These are phyloP conservation scores for Cheilosia grossa DNA, from an alignment of 2,888 invertebrate species.

Conservation along the genomic window DNA sequence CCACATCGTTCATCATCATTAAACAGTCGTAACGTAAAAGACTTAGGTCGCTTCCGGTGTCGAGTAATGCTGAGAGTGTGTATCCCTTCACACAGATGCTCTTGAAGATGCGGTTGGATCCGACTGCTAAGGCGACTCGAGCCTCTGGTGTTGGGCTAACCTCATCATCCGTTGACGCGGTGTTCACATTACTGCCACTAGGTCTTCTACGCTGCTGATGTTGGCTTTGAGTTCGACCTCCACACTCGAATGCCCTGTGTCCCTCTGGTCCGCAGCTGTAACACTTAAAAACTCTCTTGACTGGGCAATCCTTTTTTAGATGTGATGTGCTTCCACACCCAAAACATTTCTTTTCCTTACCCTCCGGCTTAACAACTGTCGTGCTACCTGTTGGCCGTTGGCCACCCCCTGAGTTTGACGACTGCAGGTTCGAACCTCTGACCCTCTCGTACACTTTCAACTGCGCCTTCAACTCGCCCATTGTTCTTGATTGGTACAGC, in stretches of 20 bases:
- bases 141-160: slow-evolving; percentile 14
- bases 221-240: not conserved
- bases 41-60: too few relatives aligned
- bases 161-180: slow-evolving; percentile 4
- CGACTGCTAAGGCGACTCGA: slow-evolving; percentile 5
- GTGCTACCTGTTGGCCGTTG: not conserved
- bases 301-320: not conserved
- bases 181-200: not conserved
- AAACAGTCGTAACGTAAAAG: too few relatives aligned
- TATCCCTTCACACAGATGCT: too few relatives aligned
- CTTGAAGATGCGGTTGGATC: too few relatives aligned
- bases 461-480: slow-evolving; percentile 21
- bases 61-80: too few relatives aligned
- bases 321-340: slow-evolving; percentile 3
- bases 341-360: slow-evolving; percentile 1
- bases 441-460: slow-evolving; percentile 27
- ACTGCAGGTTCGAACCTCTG: not conserved
- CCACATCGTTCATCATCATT: too few relatives aligned
- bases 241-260: not conserved
- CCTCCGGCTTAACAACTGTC: not conserved
- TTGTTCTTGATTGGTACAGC: slow-evolving; percentile 8
- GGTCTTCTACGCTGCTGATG: slow-evolving; percentile 1
- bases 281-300: not conserved
- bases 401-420: not conserved
- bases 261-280: not conserved